phyloP scores from a whole-genome alignment of 2,888 invertebrate species.

The Liposcelis brunnea region DNA sequence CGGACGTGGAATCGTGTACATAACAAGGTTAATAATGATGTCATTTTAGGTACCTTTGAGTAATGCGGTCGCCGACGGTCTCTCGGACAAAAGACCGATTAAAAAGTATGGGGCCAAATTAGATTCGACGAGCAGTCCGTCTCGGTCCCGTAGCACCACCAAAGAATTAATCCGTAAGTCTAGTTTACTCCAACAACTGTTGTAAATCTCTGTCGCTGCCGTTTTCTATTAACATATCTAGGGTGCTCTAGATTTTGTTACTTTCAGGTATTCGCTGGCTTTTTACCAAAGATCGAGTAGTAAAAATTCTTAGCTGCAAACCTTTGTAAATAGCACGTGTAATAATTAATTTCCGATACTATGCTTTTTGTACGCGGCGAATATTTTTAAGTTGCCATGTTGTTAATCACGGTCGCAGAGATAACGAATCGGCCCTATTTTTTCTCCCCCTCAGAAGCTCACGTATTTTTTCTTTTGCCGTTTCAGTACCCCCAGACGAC shows the following conservation, averaged over 20 bases:
- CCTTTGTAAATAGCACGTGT: too few relatives aligned
- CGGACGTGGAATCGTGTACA: too few relatives aligned
- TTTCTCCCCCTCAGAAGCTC: too few relatives aligned
- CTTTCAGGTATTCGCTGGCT: not conserved
- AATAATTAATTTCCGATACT: too few relatives aligned
- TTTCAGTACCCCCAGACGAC: constrained; percentile 68
- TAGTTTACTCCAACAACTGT: constrained; percentile 12
- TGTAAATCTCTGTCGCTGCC: too few relatives aligned
- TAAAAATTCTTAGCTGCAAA: too few relatives aligned
- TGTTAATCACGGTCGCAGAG: too few relatives aligned
- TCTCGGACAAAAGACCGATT: constrained; percentile 30
- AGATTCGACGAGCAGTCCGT: constrained; percentile 62
- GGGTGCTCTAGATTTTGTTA: not conserved
- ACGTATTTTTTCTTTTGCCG: not conserved
- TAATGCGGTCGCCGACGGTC: constrained; percentile 6
- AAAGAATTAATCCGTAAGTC: constrained; percentile 71
- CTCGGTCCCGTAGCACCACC: constrained; percentile 73
- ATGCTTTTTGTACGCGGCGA: constrained; percentile 1
- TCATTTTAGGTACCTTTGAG: constrained; percentile 5
- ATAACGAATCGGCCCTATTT: too few relatives aligned
- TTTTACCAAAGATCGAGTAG: too few relatives aligned
- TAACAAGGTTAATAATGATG: not conserved
- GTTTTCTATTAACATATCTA: constrained; percentile 3
- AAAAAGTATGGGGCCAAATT: constrained; percentile 52
- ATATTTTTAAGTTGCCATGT: too few relatives aligned